Conservation (phyloP, 2,797 vertebrate genomes). For the Lithobates sylvaticus region DNA sequence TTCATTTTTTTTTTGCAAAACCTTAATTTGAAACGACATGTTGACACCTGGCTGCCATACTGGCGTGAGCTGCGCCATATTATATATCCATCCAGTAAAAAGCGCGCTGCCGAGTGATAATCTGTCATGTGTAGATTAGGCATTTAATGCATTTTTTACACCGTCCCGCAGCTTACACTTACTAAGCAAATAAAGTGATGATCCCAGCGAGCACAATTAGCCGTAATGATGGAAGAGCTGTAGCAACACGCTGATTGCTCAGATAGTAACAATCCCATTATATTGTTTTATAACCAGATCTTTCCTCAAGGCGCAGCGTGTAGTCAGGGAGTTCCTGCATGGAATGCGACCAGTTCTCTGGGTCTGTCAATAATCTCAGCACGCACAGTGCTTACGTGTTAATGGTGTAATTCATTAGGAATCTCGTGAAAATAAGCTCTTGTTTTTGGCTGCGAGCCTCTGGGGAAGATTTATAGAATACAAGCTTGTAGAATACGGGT, state of each 20-base stretch:
- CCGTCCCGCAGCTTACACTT: slow-evolving; percentile 45
- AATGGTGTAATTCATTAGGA: slow-evolving; percentile 32
- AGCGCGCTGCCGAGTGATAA: slow-evolving; percentile 44
- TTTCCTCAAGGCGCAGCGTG: slow-evolving; percentile 46
- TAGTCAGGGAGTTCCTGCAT: slow-evolving; percentile 31
- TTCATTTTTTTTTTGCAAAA: slow-evolving; percentile 48
- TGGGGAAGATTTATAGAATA: neutral
- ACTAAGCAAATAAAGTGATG: slow-evolving; percentile 54
- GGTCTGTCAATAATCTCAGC: slow-evolving; percentile 29
- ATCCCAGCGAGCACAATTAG: slow-evolving; percentile 50
- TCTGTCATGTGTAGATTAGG: slow-evolving; percentile 55
- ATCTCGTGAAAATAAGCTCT: slow-evolving; percentile 20
- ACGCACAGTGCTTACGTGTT: slow-evolving; percentile 23
- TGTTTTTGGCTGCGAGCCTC: slow-evolving; percentile 9
- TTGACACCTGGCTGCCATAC: slow-evolving; percentile 43
- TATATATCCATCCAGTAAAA: slow-evolving; percentile 27
- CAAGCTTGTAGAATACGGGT: neutral
- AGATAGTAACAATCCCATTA: slow-evolving; percentile 43
- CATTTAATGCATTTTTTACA: slow-evolving; percentile 21
- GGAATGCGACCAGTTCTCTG: slow-evolving; percentile 30
- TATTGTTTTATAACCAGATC: slow-evolving; percentile 43
- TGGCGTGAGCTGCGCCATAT: neutral
- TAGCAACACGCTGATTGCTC: slow-evolving; percentile 55
- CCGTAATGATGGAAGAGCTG: slow-evolving; percentile 43
- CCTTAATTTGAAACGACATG: slow-evolving; percentile 38